Evolutionary conservation across 2,888 invertebrate species (phyloP), one percentile per base, ranked within the genome.

Genomic region (Podabrus alpinus): DNA sequence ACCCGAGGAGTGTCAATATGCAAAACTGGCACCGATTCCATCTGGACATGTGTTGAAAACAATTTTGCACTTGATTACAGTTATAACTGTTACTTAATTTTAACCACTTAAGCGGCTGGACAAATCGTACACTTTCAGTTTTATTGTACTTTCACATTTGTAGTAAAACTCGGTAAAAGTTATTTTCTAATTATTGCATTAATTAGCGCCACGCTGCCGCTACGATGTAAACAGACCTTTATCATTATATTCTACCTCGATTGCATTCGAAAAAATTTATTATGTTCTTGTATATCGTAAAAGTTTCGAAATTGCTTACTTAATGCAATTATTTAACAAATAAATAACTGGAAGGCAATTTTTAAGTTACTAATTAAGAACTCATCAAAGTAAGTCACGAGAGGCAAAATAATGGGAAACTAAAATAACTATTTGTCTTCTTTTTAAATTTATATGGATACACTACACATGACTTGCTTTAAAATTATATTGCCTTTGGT

Each of bases 1-100:
- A 73, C 77, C 19, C 21, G 79, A 82, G 83, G 82, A 82, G 82
- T 83, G 82, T 81, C 83, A 80, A 82, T 83, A 82, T 79, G 72
- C 72, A 67, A 79, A 75, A 71, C 74, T 75, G 73, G 75, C 75
- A 73, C 74, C 71, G 77, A 79, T 80, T 77, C 75, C 75, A 75
- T 75, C 72, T 73, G 66, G 62, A 74, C 79, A 80, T 78, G 76
- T 79, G 78, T 80, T 76, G 75, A 78, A 78, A 75, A 76, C 75
- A 74, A 73, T 67, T 64, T 66, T 74, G 66, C 71, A 71, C 25
- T 74, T 71, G 69, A 62, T 61, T 69, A 59, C 60, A 24, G 68
- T 73, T 68, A 73, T 64, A 68, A 68, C 25, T 59, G 68, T 73
- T 68, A 24, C 59, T 60, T 72, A 68, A 73, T 67, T n/a, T 64